These are phyloP conservation scores for Diglossa cyanea DNA, from an alignment of 2,797 vertebrate species.

Conservation along the genomic window DNA sequence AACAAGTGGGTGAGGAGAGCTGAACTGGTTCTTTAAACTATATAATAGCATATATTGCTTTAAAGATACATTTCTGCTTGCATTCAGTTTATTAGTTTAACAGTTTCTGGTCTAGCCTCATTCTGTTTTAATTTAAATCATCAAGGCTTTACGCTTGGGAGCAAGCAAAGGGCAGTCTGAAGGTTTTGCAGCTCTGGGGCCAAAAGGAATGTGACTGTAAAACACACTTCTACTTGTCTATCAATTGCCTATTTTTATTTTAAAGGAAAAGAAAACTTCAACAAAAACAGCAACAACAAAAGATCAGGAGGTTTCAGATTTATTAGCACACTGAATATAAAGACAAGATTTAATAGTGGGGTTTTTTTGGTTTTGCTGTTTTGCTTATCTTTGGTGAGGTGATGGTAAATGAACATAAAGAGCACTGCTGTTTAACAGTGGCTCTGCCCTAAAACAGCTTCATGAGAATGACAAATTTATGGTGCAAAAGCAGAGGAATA, in stretches of 20 bases:
- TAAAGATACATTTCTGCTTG: neutral
- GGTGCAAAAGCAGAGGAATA: neutral
- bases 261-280: neutral
- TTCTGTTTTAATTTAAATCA: slow-evolving; percentile 39
- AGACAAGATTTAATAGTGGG: neutral
- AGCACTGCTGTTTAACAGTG: neutral
- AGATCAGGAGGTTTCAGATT: neutral
- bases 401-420: neutral
- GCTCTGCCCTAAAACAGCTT: neutral
- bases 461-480: neutral
- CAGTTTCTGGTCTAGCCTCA: neutral
- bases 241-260: slow-evolving; percentile 1
- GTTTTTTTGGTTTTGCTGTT: neutral
- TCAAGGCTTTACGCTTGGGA: neutral
- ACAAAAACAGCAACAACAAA: neutral
- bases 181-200: slow-evolving; percentile 39
- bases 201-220: slow-evolving; percentile 43
- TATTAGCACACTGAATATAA: neutral
- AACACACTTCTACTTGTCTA: neutral
- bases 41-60: neutral
- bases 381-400: neutral
- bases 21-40: neutral
- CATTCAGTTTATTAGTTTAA: slow-evolving; percentile 24
- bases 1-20: neutral
- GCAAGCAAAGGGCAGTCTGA: slow-evolving; percentile 18